Base-by-base conservation (phyloP, 2,888 invertebrate genomes). In the Andrena dorsata region DNA sequence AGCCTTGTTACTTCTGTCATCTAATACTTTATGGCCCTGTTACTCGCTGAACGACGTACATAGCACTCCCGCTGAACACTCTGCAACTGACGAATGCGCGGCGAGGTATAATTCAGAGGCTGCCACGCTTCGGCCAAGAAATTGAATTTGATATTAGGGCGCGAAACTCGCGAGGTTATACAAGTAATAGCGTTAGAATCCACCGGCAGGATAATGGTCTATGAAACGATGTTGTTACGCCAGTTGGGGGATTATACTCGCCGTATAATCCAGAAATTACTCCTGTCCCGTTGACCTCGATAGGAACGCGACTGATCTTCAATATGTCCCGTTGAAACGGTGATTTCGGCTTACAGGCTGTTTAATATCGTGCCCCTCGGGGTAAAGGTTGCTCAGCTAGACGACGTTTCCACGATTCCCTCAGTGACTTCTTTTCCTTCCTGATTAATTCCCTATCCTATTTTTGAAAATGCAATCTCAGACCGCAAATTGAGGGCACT, bases 211-310 rank as follows among this genome's bases (percentile, higher is more conserved):
- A 75, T 86, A 82, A 86, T 75, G 78, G 80, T 35, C 69, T 65
- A 76, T 49, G 74, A 75, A 76, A 70, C 82, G 82, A 78, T 75
- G 78, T 76, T 85, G 80, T 85, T 84, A 84, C 73, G 80, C 63
- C 56, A 20, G 64, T 53, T 65, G 71, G 41, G 35, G 76, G 85
- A 85, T 86, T 85, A 85, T 74, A 58, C 66, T 26, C 80, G 69
- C 47, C 78, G 65, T 83, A 85, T 82, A 82, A 86, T 80, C 78
- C 78, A 86, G 80, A 82, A 84, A 85, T 82, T 85, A 86, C 80
- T 85, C 71, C 64, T 70, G 80, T 72, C 76, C 71, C 86, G 58
- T 79, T 84, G 80, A 82, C 82, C 85, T 28, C 80, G 71, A 83
- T 84, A 76, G 61, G 7, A 20, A n/a, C 56, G 66, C 65, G 63